Evolutionary conservation across 2,888 invertebrate genomes (phyloP).

Genomic region (Standfussiana lucernea): DNA sequence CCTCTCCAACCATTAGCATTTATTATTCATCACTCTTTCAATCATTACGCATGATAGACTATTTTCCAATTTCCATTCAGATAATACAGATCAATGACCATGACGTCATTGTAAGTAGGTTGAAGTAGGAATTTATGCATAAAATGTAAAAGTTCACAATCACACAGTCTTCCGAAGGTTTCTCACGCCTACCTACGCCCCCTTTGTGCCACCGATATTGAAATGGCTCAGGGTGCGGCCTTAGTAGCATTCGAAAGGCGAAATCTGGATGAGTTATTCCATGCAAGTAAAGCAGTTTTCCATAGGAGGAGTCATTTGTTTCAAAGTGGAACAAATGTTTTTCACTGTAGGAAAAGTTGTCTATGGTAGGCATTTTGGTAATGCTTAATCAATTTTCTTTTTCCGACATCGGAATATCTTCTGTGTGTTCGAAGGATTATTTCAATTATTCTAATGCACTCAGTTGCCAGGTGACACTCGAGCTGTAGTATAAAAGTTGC

Average conservation of each 20-base stretch:
- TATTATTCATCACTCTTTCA: too few species aligned
- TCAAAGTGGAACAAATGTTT: not conserved
- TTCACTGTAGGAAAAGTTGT: not conserved
- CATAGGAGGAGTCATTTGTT: not conserved
- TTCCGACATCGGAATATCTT: not conserved
- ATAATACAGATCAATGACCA: not conserved
- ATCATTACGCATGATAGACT: too few species aligned
- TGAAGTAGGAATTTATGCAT: conserved; percentile 9
- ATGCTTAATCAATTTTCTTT: not conserved
- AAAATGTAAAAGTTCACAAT: conserved; percentile 47
- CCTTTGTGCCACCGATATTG: conserved; percentile 41
- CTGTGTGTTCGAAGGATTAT: not conserved
- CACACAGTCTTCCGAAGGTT: conserved; percentile 44
- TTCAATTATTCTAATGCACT: not conserved
- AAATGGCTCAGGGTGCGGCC: conserved; percentile 35
- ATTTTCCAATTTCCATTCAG: not conserved
- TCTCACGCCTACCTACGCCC: conserved; percentile 47
- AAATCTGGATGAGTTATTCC: not conserved
- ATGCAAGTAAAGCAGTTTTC: not conserved
- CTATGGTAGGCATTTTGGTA: not conserved
- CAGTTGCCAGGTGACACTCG: not conserved
- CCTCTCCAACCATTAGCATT: too few species aligned
- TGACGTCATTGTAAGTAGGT: not conserved
- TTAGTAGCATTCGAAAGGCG: conserved; percentile 10
- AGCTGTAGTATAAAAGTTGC: not conserved